A percentile compares a stretch with the other conserved stretches of the same genome.
Conservation (phyloP, 2,797 vertebrate genomes). For the Carduelis carduelis region DNA sequence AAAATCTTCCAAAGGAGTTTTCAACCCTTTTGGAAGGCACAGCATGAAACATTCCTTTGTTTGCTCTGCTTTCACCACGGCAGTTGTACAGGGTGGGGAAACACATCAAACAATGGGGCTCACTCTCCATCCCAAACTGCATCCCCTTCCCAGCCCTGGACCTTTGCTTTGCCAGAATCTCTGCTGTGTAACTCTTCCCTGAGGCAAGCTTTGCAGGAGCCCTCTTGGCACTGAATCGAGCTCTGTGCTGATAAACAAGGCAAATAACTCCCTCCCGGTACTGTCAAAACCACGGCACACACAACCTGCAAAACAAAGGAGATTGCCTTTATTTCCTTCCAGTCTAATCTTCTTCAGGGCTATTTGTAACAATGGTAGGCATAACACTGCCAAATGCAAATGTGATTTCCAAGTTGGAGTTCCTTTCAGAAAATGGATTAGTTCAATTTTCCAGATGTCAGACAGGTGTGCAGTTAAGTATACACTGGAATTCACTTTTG, state of each 20-base stretch:
- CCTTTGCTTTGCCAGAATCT: background rate
- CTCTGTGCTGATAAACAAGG: background rate
- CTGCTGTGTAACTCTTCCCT: background rate
- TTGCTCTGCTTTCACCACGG: background rate
- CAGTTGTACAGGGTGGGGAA: background rate
- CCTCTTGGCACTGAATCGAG: background rate
- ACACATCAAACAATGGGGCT: background rate
- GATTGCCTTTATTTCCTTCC: constrained; percentile 50
- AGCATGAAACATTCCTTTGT: background rate
- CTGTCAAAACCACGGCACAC: constrained; percentile 35
- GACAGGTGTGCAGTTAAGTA: constrained; percentile 69
- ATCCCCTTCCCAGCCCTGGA: background rate
- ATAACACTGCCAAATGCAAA: constrained; percentile 40
- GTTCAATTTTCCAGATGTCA: constrained; percentile 73
- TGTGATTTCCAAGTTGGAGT: constrained; percentile 59
- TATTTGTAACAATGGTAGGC: constrained; percentile 59
- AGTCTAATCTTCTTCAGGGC: constrained; percentile 59
- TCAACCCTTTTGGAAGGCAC: background rate
- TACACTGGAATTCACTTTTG: constrained; percentile 55
- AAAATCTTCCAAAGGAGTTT: background rate
- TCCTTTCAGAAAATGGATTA: constrained; percentile 67
- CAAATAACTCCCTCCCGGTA: background rate
- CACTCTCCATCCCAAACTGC: fast-evolving
- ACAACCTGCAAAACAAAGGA: background rate
- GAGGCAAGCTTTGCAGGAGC: background rate